Percentiles rank a stretch among this genome's conserved stretches.
These are phyloP conservation scores for Lordiphosa stackelbergi DNA, from an alignment of 1,140 invertebrate genomes.

Conservation along the genomic window DNA sequence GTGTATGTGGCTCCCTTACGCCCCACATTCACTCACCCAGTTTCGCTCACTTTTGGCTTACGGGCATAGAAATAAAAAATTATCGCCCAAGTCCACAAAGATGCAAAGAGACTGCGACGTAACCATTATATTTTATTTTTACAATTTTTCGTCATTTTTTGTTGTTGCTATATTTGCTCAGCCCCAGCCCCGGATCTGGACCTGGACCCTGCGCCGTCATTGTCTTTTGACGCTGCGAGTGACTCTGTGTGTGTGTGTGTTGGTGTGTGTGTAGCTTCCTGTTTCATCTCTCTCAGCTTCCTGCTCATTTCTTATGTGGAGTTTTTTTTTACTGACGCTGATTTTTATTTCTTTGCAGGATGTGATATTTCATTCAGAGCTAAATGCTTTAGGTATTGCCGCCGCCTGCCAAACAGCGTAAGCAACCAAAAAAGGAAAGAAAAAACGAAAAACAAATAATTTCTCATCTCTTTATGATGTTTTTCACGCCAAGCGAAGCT, in stretches of 20 bases:
- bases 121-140: conserved; percentile 68
- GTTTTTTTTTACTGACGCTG: conserved; percentile 66
- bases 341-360: conserved; percentile 71
- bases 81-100: conserved; percentile 59
- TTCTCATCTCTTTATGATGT: conserved; percentile 54
- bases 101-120: conserved; percentile 36
- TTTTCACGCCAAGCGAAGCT: conserved; percentile 26
- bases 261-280: conserved; percentile 48
- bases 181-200: conserved; percentile 12
- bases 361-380: conserved; percentile 71
- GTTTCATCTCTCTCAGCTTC: conserved; percentile 60
- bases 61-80: conserved; percentile 69
- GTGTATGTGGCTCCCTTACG: conserved; percentile 10
- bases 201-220: conserved; percentile 45
- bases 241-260: conserved; percentile 34
- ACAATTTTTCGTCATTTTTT: conserved; percentile 60
- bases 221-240: conserved; percentile 63
- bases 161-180: conserved; percentile 35
- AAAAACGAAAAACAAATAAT: conserved; percentile 34
- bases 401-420: not conserved
- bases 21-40: conserved; percentile 15
- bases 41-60: conserved; percentile 43
- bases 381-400: conserved; percentile 34
- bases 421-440: not conserved
- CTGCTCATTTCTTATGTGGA: conserved; percentile 51